Percentiles rank a stretch among this genome's conserved stretches.
phyloP scores from a whole-genome alignment of 2,888 invertebrate species.

The Exephanes ischioxanthus region DNA sequence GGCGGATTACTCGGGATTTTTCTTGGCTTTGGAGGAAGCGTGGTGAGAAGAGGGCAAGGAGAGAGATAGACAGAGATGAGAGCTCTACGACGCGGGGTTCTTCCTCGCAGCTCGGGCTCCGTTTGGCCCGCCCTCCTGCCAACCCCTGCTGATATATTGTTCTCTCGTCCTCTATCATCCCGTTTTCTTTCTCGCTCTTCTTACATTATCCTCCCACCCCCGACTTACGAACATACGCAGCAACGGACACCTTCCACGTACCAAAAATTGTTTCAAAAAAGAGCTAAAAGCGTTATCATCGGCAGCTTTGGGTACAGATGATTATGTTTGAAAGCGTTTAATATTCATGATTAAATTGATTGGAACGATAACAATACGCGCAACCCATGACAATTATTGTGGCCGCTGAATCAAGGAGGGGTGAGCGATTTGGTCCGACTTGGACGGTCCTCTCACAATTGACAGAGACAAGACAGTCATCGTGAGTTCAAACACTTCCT shows the following conservation, averaged over 20 bases:
- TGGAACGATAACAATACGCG: not conserved
- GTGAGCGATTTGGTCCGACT: too few relatives aligned
- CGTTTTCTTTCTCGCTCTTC: constrained; percentile 56
- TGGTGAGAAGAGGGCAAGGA: constrained; percentile 55
- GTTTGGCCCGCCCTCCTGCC: constrained; percentile 74
- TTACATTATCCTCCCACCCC: constrained; percentile 60
- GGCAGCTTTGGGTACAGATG: not conserved
- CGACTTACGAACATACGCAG: constrained; percentile 33
- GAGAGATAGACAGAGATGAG: constrained; percentile 53
- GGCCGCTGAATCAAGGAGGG: too few relatives aligned
- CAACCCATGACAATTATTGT: too few relatives aligned
- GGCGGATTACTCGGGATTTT: constrained; percentile 82
- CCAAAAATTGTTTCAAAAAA: constrained; percentile 15
- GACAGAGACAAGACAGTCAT: not conserved
- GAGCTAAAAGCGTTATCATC: constrained; percentile 28
- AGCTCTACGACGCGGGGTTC: constrained; percentile 74
- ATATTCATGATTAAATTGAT: not conserved
- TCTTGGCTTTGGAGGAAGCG: constrained; percentile 73
- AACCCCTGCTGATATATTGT: constrained; percentile 80
- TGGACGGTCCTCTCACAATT: too few relatives aligned
- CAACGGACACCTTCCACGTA: constrained; percentile 36
- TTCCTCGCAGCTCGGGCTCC: constrained; percentile 73
- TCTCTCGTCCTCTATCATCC: constrained; percentile 74
- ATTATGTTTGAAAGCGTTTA: not conserved
- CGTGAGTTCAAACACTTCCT: not conserved